Evolutionary conservation across 2,113 vertebrate species (phyloP), one percentile per base, ranked within the genome.

Genomic region (Holacanthus passer): DNA sequence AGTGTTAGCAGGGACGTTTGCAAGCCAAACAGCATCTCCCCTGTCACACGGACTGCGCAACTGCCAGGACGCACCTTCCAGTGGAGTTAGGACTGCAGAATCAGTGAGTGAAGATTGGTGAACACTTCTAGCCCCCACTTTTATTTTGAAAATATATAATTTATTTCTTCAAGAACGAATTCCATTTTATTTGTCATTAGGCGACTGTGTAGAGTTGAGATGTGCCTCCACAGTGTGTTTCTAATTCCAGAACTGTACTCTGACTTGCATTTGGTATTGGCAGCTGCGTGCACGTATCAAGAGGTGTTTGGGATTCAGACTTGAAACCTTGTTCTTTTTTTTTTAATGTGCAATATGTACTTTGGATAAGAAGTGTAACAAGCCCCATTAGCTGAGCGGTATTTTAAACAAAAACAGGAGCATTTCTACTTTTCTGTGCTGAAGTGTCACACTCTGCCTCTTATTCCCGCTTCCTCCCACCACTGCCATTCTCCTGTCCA

Each of bases 291-390:
- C 77, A 80, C 70, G 58, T 68, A 76, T 85, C 68, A 87, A 50
- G 31, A 56, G 77, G 67, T 88, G 81, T 87, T 91, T 86, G 63
- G 55, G 83, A 89, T 80, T 84, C 79, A 87, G 79, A 88, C 86
- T 90, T 92, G 87, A 93, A 88, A 75, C 56, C 55, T 86, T 83
- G 71, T n/a, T n/a, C 41, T 60, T 37, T 70, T 72, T 50, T 72
- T 43, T 68, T 41, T 32, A 69, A 88, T 70, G 86, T 90, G 82
- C 88, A 93, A 86, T 92, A 89, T 89, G 35, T 83, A 76, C 60
- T 77, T 72, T 63, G 56, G 58, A 76, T 56, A 52, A 78, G 62
- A 81, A 43, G 45, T 74, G 48, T 75, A 80, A 83, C 19, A 83
- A 66, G 63, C 81, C 48, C 50, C n/a, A 1, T 69, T 69, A 69